phyloP scores from a whole-genome alignment of 2,113 vertebrate species.

The Hydropotes inermis region DNA sequence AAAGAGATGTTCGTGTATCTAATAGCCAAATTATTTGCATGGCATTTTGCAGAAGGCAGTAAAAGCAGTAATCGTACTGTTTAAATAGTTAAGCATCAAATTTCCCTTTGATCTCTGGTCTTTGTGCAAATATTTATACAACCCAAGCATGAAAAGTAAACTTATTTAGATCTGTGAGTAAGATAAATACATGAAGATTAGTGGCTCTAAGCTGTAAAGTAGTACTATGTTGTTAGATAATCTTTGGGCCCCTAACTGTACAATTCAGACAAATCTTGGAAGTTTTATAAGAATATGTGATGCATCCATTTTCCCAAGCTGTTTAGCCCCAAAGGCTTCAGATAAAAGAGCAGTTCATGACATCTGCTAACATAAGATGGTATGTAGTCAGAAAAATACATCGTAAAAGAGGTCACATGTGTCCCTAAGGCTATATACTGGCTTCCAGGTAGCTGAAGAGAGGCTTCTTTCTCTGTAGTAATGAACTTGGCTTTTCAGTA shows the following conservation, averaged over 20 bases:
- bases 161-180: background rate
- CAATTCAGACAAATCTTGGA: background rate
- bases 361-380: background rate
- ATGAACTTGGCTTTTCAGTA: background rate
- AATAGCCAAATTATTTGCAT: constrained; percentile 13
- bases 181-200: background rate
- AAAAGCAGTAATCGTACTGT: constrained; percentile 10
- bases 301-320: background rate
- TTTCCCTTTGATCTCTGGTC: background rate
- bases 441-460: background rate
- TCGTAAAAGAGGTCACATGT: background rate
- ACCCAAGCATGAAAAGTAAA: background rate
- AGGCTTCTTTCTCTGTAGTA: background rate
- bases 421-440: background rate
- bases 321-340: background rate
- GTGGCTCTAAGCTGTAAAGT: background rate
- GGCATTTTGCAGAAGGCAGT: constrained; percentile 32
- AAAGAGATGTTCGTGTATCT: background rate
- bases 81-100: constrained; percentile 12
- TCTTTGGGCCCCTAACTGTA: background rate
- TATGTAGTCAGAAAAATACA: background rate
- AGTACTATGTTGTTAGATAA: background rate
- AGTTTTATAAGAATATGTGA: background rate
- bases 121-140: background rate
- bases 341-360: background rate